A percentile compares a stretch with the other conserved stretches of the same genome.
Conservation (phyloP, 2,888 invertebrate genomes). For the Tribolium freemani region DNA sequence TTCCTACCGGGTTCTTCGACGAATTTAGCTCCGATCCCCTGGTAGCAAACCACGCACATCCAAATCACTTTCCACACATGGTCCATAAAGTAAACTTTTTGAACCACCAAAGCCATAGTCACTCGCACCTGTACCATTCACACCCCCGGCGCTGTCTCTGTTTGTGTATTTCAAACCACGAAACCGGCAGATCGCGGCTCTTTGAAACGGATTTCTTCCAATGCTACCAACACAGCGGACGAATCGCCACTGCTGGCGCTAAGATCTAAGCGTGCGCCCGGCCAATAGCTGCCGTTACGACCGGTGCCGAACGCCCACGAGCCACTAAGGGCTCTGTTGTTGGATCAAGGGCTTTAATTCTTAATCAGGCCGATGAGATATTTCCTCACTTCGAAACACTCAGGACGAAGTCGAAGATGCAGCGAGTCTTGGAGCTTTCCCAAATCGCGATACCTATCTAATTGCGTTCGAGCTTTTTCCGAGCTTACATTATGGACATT, state of each 20-base stretch:
- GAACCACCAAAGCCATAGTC: slow-evolving; percentile 20
- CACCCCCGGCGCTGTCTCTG: neutral
- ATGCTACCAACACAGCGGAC: slow-evolving; percentile 51
- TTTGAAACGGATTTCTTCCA: slow-evolving; percentile 12
- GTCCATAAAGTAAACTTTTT: slow-evolving; percentile 27
- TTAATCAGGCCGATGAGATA: slow-evolving; percentile 28
- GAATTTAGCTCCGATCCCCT: slow-evolving; percentile 44
- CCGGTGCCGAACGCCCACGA: slow-evolving; percentile 56
- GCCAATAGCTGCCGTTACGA: slow-evolving; percentile 58
- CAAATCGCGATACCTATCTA: slow-evolving; percentile 27
- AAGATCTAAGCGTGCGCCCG: slow-evolving; percentile 58
- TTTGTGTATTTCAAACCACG: neutral
- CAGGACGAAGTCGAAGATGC: neutral
- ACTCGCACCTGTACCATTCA: slow-evolving; percentile 20
- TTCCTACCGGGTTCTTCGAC: slow-evolving; percentile 53
- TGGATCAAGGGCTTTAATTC: slow-evolving; percentile 31
- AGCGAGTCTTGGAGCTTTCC: slow-evolving; percentile 15
- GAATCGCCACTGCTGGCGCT: slow-evolving; percentile 59
- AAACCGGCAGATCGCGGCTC: slow-evolving; percentile 24
- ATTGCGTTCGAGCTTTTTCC: slow-evolving; percentile 18
- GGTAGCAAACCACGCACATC: slow-evolving; percentile 48
- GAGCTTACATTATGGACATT: slow-evolving; percentile 21
- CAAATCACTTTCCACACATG: slow-evolving; percentile 52
- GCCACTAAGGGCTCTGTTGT: slow-evolving; percentile 32
- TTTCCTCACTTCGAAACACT: slow-evolving; percentile 13